These are phyloP conservation scores for Entomyzon cyanotis DNA, from an alignment of 2,113 vertebrate genomes.

Conservation along the genomic window DNA sequence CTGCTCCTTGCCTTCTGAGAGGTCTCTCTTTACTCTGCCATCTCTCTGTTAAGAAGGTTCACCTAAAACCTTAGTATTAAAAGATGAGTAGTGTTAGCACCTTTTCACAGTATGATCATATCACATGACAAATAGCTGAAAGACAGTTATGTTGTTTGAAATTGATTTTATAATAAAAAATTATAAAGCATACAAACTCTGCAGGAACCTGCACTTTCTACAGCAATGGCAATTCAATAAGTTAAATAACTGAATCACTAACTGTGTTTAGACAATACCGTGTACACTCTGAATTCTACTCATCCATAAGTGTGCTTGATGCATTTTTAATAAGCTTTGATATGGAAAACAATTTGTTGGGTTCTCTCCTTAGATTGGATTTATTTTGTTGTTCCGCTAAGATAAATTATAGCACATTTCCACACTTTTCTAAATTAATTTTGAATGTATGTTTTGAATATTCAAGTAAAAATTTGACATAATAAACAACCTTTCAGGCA, in stretches of 20 bases:
- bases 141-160: neutral
- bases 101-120: neutral
- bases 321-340: conserved; percentile 1
- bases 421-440: neutral
- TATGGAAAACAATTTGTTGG: neutral
- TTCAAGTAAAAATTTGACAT: neutral
- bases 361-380: neutral
- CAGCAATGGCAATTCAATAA: neutral
- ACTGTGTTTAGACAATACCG: neutral
- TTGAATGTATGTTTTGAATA: neutral
- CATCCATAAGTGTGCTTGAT: neutral
- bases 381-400: neutral
- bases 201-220: neutral
- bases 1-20: neutral
- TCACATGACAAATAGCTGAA: neutral
- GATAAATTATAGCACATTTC: neutral
- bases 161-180: neutral
- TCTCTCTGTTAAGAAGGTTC: neutral
- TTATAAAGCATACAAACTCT: neutral
- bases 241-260: neutral
- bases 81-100: neutral
- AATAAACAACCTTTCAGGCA: neutral
- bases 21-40: neutral
- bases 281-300: neutral
- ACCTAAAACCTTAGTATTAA: neutral